A percentile compares a stretch with the other conserved stretches of the same genome.
phyloP scores from a whole-genome alignment of 2,797 vertebrate species.

The Eurystomus glaucurus region DNA sequence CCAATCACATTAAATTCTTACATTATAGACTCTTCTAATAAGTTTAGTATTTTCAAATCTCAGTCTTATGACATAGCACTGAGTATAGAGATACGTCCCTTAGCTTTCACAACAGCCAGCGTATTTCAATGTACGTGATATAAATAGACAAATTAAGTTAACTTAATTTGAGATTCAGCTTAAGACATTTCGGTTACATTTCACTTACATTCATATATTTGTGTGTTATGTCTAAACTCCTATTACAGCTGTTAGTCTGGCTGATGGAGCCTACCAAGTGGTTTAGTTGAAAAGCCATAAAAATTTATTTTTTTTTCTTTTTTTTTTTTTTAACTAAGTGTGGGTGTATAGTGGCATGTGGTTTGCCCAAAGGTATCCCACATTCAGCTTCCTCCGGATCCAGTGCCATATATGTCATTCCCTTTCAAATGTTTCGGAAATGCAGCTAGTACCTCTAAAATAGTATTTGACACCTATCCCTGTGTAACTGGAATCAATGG shows the following conservation, averaged over 20 bases:
- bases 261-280: background rate
- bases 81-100: background rate
- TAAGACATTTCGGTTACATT: background rate
- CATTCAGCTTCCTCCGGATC: background rate
- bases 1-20: background rate
- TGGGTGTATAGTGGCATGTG: background rate
- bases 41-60: slow-evolving; percentile 2
- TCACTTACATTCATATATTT: background rate
- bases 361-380: background rate
- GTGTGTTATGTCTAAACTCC: background rate
- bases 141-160: background rate
- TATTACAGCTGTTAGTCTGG: background rate
- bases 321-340: background rate
- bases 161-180: background rate
- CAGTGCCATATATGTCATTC: background rate
- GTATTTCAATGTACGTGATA: background rate
- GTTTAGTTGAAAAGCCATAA: background rate
- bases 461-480: background rate
- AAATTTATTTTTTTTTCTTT: background rate
- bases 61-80: background rate
- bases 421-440: background rate
- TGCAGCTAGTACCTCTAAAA: background rate
- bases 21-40: background rate
- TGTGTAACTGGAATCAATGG: background rate
- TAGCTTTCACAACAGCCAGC: background rate